A percentile compares a stretch with the other conserved stretches of the same genome.
These are phyloP conservation scores for Ectropis crepuscularia DNA, from an alignment of 2,888 invertebrate genomes.

Conservation along the genomic window DNA sequence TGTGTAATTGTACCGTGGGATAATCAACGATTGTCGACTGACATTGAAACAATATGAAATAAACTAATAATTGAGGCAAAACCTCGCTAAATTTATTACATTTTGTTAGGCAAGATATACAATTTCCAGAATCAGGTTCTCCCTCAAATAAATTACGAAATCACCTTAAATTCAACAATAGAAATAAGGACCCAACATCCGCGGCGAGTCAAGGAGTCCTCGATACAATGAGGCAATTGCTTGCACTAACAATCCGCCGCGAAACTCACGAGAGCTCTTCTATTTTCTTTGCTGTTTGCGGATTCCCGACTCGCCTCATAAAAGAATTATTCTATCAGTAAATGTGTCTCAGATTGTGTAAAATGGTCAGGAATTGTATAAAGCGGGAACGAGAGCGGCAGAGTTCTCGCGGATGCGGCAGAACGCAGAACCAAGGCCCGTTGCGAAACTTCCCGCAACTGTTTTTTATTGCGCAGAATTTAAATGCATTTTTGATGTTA, in stretches of 20 bases:
- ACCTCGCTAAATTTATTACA: too few relatives aligned
- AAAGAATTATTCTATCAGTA: slow-evolving; percentile 57
- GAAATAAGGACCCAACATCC: slow-evolving; percentile 50
- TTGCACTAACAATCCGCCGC: slow-evolving; percentile 57
- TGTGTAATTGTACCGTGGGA: slow-evolving; percentile 50
- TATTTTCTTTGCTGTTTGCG: slow-evolving; percentile 32
- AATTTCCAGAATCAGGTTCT: too few relatives aligned
- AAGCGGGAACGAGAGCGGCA: slow-evolving; percentile 45
- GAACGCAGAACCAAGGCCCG: slow-evolving; percentile 78
- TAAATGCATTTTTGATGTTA: slow-evolving; percentile 86
- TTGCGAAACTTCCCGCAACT: slow-evolving; percentile 80
- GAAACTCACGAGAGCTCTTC: slow-evolving; percentile 44
- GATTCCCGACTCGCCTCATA: slow-evolving; percentile 44
- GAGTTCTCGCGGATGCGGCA: slow-evolving; percentile 33
- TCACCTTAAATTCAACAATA: slow-evolving; percentile 50
- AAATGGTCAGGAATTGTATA: slow-evolving; percentile 68
- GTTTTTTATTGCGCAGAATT: slow-evolving; percentile 85
- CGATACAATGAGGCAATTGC: slow-evolving; percentile 66
- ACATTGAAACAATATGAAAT: slow-evolving; percentile 13
- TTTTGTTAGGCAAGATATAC: too few relatives aligned
- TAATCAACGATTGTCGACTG: slow-evolving; percentile 41
- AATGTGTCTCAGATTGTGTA: slow-evolving; percentile 58
- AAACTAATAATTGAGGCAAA: too few relatives aligned
- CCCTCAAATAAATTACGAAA: not conserved
- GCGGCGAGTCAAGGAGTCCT: slow-evolving; percentile 49